Evolutionary conservation across 2,113 vertebrate species (phyloP), one percentile per base, ranked within the genome.

Genomic region (Brachypodius melanocephalos): DNA sequence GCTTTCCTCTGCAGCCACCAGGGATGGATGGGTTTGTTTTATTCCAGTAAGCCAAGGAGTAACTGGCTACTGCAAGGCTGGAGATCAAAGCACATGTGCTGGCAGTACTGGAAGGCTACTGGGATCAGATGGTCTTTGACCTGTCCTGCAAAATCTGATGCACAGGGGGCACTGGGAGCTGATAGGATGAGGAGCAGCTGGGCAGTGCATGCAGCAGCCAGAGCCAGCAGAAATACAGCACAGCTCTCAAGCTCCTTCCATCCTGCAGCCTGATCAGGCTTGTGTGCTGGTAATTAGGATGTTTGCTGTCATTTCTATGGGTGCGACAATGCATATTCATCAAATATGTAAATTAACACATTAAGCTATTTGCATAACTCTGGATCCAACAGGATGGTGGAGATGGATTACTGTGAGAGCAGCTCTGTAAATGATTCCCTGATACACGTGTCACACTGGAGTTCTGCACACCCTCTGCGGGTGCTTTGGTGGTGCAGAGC

Each of bases 301-400:
- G 91, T 97, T 97, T 96, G 91, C 93, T 95, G 93, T 96, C 93
- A 81, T 88, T 94, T 88, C 85, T 86, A 4, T 26, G 61, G 68
- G 68, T 3, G 4, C 12, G 25, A 90, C 88, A 81, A 63, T 94
- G 92, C 88, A 49, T 95, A 96, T 96, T 95, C 93, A 94, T 97
- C 88, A 96, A 94, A 84, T 90, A 96, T 94, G 93, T 42, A 96
- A 96, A 96, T 94, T 22, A 84, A 38, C 6, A 17, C 9, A 65
- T 90, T 86, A 88, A 88, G 82, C 72, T 67, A 52, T 97, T 97
- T 95, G 92, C 92, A 86, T 94, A 67, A 90, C 95, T 76, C 74
- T n/a, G 52, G 55, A 12, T 96, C 63, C 6, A 10, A 17, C 82
- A 55, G 79, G 57, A 19, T 40, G 92, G 48, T 63, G 72, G 85